Evolutionary conservation across 2,888 invertebrate species (phyloP).

Genomic region (Meteorus cinctellus): DNA sequence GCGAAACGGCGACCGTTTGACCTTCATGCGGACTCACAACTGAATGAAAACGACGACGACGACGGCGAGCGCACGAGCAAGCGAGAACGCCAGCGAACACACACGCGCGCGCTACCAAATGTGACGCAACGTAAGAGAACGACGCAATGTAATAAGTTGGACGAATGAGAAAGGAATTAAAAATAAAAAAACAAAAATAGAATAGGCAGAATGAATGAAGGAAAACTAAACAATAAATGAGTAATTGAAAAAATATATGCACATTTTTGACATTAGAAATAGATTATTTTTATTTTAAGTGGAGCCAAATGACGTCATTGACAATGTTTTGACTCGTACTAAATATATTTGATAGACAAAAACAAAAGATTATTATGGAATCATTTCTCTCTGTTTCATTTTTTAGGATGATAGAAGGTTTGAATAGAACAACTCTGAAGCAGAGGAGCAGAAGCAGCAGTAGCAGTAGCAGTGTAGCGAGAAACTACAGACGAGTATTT

Average conservation of each 20-base stretch:
- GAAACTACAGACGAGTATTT: conserved; percentile 12
- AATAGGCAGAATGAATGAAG: background rate
- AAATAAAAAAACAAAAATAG: background rate
- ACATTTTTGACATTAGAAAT: no score
- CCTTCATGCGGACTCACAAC: conserved; percentile 65
- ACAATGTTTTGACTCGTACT: no score
- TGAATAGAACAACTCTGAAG: background rate
- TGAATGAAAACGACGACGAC: conserved; percentile 63
- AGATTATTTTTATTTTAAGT: no score
- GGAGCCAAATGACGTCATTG: no score
- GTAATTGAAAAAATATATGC: no score
- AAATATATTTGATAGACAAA: background rate
- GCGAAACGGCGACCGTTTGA: conserved; percentile 65
- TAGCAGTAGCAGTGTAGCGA: background rate
- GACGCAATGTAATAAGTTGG: background rate
- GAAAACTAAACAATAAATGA: background rate
- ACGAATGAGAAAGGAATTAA: background rate
- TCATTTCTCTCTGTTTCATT: background rate
- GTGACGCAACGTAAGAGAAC: background rate
- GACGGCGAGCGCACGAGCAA: background rate
- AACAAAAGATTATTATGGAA: background rate
- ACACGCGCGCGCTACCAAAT: background rate
- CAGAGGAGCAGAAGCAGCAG: background rate
- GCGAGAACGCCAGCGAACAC: background rate
- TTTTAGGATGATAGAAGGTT: background rate